Percentiles rank a stretch among this genome's conserved stretches.
These are phyloP conservation scores for Zenarchopterus dispar DNA, from an alignment of 2,797 vertebrate genomes.

Conservation along the genomic window DNA sequence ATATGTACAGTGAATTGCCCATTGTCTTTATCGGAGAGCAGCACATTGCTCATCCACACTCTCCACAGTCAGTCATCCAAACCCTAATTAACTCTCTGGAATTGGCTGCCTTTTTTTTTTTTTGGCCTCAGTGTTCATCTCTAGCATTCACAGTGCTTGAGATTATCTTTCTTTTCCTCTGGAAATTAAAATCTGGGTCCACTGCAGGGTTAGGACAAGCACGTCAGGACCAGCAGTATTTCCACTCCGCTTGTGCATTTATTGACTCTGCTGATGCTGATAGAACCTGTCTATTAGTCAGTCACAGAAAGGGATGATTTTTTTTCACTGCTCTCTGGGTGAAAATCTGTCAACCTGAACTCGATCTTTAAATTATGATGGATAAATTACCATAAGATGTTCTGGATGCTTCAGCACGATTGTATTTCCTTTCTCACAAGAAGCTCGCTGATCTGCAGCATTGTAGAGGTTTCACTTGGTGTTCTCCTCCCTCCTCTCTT, in stretches of 20 bases:
- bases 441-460: constrained; percentile 25
- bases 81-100: constrained; percentile 74
- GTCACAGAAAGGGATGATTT: constrained; percentile 32
- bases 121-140: constrained; percentile 49
- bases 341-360: constrained; percentile 24
- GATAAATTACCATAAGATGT: constrained; percentile 7
- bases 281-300: constrained; percentile 35
- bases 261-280: constrained; percentile 45
- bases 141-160: constrained; percentile 49
- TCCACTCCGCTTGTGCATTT: constrained; percentile 47
- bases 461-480: constrained; percentile 27
- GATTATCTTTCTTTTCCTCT: constrained; percentile 56
- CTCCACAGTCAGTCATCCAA: constrained; percentile 65
- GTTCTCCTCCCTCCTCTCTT: not conserved
- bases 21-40: constrained; percentile 72
- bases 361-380: constrained; percentile 13
- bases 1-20: constrained; percentile 65
- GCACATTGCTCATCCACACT: constrained; percentile 74
- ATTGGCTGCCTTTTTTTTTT: constrained; percentile 49
- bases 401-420: not conserved
- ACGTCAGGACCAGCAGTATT: constrained; percentile 51
- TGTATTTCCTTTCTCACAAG: constrained; percentile 6
- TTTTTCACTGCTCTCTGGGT: constrained; percentile 11
- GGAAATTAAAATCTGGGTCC: constrained; percentile 56
- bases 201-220: constrained; percentile 48